These are phyloP conservation scores for Botia kubotai DNA, from an alignment of 2,797 vertebrate species.

Conservation along the genomic window DNA sequence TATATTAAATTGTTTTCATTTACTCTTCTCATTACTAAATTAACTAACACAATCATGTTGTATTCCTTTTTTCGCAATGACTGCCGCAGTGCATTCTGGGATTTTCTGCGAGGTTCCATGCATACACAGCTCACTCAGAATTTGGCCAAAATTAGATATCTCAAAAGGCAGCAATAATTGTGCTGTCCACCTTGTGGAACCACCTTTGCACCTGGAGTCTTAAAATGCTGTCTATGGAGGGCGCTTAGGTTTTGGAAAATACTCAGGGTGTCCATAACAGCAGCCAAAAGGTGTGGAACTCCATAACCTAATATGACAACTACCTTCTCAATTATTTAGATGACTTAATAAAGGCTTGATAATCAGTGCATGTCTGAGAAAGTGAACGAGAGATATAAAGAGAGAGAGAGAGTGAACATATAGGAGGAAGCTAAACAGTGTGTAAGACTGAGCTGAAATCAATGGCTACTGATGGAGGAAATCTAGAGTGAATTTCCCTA, in stretches of 20 bases:
- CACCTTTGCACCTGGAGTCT: neutral
- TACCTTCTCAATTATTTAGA: conserved; percentile 82
- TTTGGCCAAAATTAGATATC: neutral
- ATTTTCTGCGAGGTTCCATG: neutral
- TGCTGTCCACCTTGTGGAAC: neutral
- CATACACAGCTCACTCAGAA: neutral
- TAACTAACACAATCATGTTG: neutral
- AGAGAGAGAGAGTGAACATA: conserved; percentile 67
- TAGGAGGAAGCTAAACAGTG: conserved; percentile 60
- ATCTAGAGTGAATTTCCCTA: conserved; percentile 81
- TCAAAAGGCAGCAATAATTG: neutral
- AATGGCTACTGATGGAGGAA: conserved; percentile 74
- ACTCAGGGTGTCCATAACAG: conserved; percentile 16
- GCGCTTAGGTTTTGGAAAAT: neutral
- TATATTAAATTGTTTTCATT: neutral
- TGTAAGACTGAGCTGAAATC: conserved; percentile 82
- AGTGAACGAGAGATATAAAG: conserved; percentile 53
- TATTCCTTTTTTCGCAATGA: neutral
- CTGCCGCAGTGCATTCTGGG: neutral
- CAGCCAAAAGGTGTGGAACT: conserved; percentile 63
- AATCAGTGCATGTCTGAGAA: conserved; percentile 70
- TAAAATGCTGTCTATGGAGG: neutral
- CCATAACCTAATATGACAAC: conserved; percentile 73
- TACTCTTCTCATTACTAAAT: neutral
- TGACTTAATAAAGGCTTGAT: conserved; percentile 72